phyloP scores from a whole-genome alignment of 2,888 invertebrate species.

The Lordiphosa andalusiaca region DNA sequence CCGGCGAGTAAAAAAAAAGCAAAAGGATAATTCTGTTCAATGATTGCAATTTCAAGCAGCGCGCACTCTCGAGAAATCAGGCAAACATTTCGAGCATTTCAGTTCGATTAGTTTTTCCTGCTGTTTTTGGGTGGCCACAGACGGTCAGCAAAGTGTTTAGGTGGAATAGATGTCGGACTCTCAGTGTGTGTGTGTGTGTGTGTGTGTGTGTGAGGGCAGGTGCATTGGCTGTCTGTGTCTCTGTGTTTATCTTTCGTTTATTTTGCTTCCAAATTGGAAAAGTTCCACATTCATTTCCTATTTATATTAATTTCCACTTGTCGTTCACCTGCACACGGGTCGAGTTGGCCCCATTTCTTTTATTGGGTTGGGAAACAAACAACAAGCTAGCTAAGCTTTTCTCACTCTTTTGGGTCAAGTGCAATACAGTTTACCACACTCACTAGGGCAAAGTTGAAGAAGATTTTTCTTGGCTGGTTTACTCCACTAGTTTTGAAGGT shows the following conservation, averaged over 20 bases:
- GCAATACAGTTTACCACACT: no score
- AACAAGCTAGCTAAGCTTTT: no score
- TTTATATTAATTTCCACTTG: conserved; percentile 54
- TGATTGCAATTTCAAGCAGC: conserved; percentile 55
- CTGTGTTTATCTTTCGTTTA: conserved; percentile 37
- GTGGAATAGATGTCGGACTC: conserved; percentile 21
- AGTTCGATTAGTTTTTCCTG: conserved; percentile 62
- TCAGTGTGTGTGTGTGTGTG: conserved; percentile 14
- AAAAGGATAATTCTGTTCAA: conserved; percentile 39
- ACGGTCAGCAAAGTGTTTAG: conserved; percentile 39
- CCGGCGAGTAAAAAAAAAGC: conserved; percentile 13
- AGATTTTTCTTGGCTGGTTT: no score
- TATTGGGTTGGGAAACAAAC: no score
- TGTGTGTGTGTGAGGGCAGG: conserved; percentile 26
- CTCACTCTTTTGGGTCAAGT: no score
- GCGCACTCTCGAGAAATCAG: conserved; percentile 66
- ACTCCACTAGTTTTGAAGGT: no score
- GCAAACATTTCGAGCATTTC: conserved; percentile 58
- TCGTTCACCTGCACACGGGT: conserved; percentile 5
- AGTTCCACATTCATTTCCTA: conserved; percentile 45
- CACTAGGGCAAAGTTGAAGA: no score
- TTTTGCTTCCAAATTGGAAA: conserved; percentile 61
- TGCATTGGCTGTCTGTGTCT: conserved; percentile 27
- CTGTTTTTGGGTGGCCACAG: conserved; percentile 28
- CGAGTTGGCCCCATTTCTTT: no score